A percentile compares a stretch with the other conserved stretches of the same genome.
Evolutionary conservation across 1,140 invertebrate species (phyloP).

Genomic region (Gonatopus flavifemur): DNA sequence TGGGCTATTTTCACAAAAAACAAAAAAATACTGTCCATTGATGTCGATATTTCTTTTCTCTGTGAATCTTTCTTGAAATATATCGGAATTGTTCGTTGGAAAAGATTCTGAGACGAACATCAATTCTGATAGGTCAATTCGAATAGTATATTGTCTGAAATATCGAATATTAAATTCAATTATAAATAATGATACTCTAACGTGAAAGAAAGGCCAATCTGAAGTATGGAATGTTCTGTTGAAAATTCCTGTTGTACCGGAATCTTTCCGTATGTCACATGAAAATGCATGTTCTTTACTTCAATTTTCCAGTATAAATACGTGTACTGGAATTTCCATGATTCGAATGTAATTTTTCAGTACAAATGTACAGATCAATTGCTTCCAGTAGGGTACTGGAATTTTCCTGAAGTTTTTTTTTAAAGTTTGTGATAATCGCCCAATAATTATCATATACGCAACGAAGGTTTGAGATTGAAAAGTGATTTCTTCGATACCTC

Average conservation of each 20-base stretch:
- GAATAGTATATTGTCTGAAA: conserved; percentile 23
- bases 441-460: neutral
- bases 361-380: too few species aligned
- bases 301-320: too few species aligned
- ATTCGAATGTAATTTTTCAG: too few species aligned
- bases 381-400: conserved; percentile 1
- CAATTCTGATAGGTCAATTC: conserved; percentile 9
- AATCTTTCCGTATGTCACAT: too few species aligned
- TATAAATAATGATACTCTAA: too few species aligned
- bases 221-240: conserved; percentile 7
- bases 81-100: conserved; percentile 14
- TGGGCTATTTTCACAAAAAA: conserved; percentile 51
- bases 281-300: too few species aligned
- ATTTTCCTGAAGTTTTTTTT: neutral
- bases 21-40: conserved; percentile 41
- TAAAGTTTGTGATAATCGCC: neutral
- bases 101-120: conserved; percentile 3
- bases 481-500: too few species aligned
- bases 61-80: conserved; percentile 17
- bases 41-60: conserved; percentile 31
- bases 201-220: conserved; percentile 12
- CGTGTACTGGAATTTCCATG: too few species aligned
- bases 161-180: too few species aligned
- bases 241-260: too few species aligned
- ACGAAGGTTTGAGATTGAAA: neutral